phyloP scores from a whole-genome alignment of 2,113 vertebrate genomes.

The Fulica atra region DNA sequence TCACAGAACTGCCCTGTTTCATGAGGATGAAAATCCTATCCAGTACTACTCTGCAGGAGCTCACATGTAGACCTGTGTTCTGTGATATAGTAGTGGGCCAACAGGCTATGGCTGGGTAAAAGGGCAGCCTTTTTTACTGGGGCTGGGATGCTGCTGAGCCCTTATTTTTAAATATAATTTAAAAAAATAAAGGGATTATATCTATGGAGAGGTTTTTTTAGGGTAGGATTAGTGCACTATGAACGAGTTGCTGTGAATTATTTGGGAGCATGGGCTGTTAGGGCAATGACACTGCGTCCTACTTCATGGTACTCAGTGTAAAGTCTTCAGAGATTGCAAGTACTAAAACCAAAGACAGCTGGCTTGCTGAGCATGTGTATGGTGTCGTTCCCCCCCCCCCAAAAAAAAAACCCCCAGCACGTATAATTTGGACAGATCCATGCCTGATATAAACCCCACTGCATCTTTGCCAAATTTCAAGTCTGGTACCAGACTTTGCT shows the following conservation, averaged over 20 bases:
- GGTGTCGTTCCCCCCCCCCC: background rate
- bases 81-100: background rate
- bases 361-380: background rate
- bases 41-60: background rate
- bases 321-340: background rate
- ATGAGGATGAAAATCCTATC: background rate
- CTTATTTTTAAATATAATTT: background rate
- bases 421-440: background rate
- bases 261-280: background rate
- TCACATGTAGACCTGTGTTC: fast-evolving
- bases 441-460: background rate
- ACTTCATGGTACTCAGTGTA: background rate
- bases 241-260: background rate
- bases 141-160: background rate
- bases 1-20: background rate
- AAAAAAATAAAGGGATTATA: background rate
- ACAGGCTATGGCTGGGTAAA: background rate
- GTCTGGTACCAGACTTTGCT: background rate
- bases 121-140: fast-evolving
- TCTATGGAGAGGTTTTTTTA: background rate
- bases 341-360: background rate
- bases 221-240: background rate
- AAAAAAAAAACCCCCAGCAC: background rate
- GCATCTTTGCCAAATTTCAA: background rate
- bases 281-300: background rate